A percentile compares a stretch with the other conserved stretches of the same genome.
Conservation (phyloP, 2,888 invertebrate genomes). For the Palloptera scutellata region DNA sequence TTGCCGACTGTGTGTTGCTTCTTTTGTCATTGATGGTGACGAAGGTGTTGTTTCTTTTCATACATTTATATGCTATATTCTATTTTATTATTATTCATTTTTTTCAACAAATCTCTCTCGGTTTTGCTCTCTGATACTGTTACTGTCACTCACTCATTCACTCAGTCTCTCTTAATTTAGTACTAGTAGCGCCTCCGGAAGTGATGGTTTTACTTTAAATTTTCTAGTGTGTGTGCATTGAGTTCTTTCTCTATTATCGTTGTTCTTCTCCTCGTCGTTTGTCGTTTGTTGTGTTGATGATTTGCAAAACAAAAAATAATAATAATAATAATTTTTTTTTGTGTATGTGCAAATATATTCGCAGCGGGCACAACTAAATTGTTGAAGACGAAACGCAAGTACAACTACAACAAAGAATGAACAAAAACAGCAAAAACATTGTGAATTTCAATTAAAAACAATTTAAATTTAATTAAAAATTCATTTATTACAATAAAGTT, state of each 20-base stretch:
- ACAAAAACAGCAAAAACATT: no score
- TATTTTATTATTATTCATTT: slow-evolving; percentile 16
- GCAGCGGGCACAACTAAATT: no score
- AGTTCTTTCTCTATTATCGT: slow-evolving; percentile 15
- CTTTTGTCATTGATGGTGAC: background rate
- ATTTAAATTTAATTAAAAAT: no score
- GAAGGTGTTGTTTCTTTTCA: no score
- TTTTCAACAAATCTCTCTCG: slow-evolving; percentile 22
- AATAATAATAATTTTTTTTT: no score
- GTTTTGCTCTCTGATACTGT: slow-evolving; percentile 13
- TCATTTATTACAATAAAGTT: no score
- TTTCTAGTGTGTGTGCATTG: slow-evolving; percentile 34
- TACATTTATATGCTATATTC: slow-evolving; percentile 23
- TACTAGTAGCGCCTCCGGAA: slow-evolving; percentile 65
- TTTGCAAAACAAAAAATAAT: no score
- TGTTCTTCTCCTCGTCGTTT: slow-evolving; percentile 18
- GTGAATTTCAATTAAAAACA: no score
- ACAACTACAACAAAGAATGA: no score
- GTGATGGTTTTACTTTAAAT: slow-evolving; percentile 61
- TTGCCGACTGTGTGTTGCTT: background rate
- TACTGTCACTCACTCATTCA: slow-evolving; percentile 9
- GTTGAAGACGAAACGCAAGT: no score
- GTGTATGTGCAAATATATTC: no score
- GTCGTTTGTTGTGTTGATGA: slow-evolving; percentile 1
- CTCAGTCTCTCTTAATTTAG: slow-evolving; percentile 47